Conservation (phyloP, 2,113 vertebrate species). For the Pangasianodon hypophthalmus region DNA sequence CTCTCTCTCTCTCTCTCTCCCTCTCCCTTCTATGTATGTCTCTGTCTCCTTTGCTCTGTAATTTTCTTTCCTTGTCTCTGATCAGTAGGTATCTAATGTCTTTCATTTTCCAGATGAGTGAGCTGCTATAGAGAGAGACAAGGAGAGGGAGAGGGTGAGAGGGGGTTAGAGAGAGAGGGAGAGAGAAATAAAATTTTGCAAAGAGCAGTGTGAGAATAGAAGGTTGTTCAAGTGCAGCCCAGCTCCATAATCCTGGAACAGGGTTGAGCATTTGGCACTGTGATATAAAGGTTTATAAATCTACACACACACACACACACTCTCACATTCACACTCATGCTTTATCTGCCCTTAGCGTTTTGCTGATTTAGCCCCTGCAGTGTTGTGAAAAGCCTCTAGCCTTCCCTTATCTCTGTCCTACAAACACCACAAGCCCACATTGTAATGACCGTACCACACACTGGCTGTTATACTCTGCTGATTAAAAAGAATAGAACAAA, state of each 20-base stretch:
- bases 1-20: not conserved
- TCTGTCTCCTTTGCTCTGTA: not conserved
- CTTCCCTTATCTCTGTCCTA: slow-evolving; percentile 22
- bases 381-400: slow-evolving; percentile 1
- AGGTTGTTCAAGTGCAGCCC: not conserved
- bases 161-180: not conserved
- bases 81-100: not conserved
- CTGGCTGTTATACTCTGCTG: not conserved
- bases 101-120: slow-evolving; percentile 19
- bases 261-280: not conserved
- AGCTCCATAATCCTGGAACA: not conserved
- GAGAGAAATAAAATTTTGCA: slow-evolving; percentile 19
- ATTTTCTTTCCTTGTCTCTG: not conserved
- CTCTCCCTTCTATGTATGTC: not conserved
- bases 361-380: slow-evolving; percentile 21
- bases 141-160: not conserved
- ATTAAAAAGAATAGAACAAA: not conserved
- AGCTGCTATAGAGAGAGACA: not conserved
- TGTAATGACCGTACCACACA: not conserved
- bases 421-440: slow-evolving; percentile 10
- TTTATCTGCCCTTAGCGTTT: slow-evolving; percentile 32
- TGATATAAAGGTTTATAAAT: slow-evolving; percentile 24
- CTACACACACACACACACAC: not conserved
- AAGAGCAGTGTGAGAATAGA: not conserved
- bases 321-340: not conserved